These are phyloP conservation scores for Entomobrya proxima DNA, from an alignment of 2,888 invertebrate species.

Conservation along the genomic window DNA sequence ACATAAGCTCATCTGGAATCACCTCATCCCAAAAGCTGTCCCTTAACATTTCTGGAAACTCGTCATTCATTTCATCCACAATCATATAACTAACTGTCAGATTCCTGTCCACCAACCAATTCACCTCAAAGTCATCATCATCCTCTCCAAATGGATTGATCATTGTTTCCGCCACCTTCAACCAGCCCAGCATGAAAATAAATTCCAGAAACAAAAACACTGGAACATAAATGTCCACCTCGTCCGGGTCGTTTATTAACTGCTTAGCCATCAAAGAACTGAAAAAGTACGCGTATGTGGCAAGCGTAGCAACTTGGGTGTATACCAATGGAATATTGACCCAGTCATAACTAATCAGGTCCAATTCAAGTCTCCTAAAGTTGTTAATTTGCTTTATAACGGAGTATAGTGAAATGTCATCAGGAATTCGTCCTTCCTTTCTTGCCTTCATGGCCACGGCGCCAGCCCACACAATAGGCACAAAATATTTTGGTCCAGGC, in stretches of 20 bases:
- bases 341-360: conserved; percentile 75
- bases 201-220: conserved; percentile 75
- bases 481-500: conserved; percentile 76
- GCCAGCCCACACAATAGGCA: conserved; percentile 77
- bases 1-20: conserved; percentile 83
- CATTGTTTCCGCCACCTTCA: conserved; percentile 78
- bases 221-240: conserved; percentile 69
- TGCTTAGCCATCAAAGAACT: conserved; percentile 79
- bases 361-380: conserved; percentile 77
- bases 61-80: conserved; percentile 95
- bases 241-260: conserved; percentile 16
- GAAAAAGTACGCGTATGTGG: conserved; percentile 79
- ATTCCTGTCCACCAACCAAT: conserved; percentile 77
- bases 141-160: conserved; percentile 88
- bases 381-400: conserved; percentile 78
- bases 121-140: conserved; percentile 90
- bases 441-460: conserved; percentile 71
- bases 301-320: conserved; percentile 79
- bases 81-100: conserved; percentile 90
- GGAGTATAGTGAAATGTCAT: conserved; percentile 78
- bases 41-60: conserved; percentile 82
- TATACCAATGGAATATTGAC: conserved; percentile 77
- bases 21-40: conserved; percentile 86
- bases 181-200: conserved; percentile 78
- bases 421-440: conserved; percentile 76